phyloP scores from a whole-genome alignment of 2,888 invertebrate species.

The Agriotes lineatus region DNA sequence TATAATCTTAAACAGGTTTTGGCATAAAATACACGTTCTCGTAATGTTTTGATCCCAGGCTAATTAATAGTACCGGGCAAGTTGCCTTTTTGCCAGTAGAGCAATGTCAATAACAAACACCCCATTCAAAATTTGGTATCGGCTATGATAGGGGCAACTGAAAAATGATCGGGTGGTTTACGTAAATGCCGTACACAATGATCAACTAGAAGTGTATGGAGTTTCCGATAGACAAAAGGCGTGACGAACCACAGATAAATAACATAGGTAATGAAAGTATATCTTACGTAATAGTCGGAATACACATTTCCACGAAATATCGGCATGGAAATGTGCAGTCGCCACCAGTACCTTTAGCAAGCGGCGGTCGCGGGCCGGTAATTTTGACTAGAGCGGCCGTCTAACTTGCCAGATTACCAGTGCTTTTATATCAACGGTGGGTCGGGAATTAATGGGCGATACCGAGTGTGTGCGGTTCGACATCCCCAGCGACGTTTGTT shows the following conservation, averaged over 20 bases:
- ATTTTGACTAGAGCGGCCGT: slow-evolving; percentile 45
- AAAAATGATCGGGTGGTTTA: slow-evolving; percentile 20
- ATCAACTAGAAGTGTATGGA: slow-evolving; percentile 64
- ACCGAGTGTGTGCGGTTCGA: slow-evolving; percentile 44
- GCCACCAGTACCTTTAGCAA: slow-evolving; percentile 45
- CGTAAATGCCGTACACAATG: slow-evolving; percentile 45
- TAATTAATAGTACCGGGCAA: slow-evolving; percentile 48
- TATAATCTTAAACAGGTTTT: slow-evolving; percentile 55
- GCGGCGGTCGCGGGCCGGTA: slow-evolving; percentile 36
- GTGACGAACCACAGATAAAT: slow-evolving; percentile 61
- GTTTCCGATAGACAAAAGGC: slow-evolving; percentile 60
- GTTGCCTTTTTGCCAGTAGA: slow-evolving; percentile 49
- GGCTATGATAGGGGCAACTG: slow-evolving; percentile 27
- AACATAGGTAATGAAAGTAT: slow-evolving; percentile 43
- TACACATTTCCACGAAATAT: slow-evolving; percentile 55
- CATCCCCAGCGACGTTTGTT: slow-evolving; percentile 26
- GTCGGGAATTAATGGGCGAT: slow-evolving; percentile 25
- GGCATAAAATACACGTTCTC: slow-evolving; percentile 57
- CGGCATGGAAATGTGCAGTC: slow-evolving; percentile 55
- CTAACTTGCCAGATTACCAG: slow-evolving; percentile 40
- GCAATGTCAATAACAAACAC: slow-evolving; percentile 57
- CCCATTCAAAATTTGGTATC: slow-evolving; percentile 54
- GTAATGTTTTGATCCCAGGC: slow-evolving; percentile 51
- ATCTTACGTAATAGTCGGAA: slow-evolving; percentile 61
- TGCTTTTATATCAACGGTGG: slow-evolving; percentile 30